Evolutionary conservation across 2,888 invertebrate species (phyloP), one percentile per base, ranked within the genome.

Genomic region (Amiota mariae): DNA sequence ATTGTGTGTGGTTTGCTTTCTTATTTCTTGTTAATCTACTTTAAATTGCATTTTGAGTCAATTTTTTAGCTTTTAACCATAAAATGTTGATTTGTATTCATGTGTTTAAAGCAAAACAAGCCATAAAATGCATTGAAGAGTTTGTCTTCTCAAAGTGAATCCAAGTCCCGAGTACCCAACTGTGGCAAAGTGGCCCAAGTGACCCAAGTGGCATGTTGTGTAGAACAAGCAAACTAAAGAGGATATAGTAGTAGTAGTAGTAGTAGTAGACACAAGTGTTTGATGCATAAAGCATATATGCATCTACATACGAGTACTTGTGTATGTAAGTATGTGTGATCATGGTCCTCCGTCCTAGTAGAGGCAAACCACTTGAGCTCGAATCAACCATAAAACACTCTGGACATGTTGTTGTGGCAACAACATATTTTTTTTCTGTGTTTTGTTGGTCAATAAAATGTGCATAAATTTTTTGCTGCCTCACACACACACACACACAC

Each of bases 361-460:
- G 36, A 36, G 36, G 36, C 36, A 24, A 84, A 81, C 85, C 85
- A 85, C 84, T 84, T 80, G 82, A 85, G 82, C 79, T 82, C 81
- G 79, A 77, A 82, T 85, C 79, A 79, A 75, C 79, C 82, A 87
- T 85, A 85, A 85, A 85, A 85, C 85, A 85, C 86, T 85, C 84
- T 73, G 81, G 81, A 80, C 85, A 83, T 80, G 83, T 77, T 82
- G 85, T 81, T 83, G 80, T 77, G 77, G 79, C 85, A 83, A 77
- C 83, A 77, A 76, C 77, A 77, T 76, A 36, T 36, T 36, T 36
- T 36, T 36, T 36, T 36, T 36, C 36, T 36, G 8, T 36, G 36
- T 78, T 76, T 59, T 72, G 77, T 78, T 85, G 81, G 78, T 85
- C 85, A 82, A 85, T 85, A 81, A 85, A 86, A 85, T 82, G 77